Percentiles rank a stretch among this genome's conserved stretches.
Conservation (phyloP, 2,888 invertebrate species). For the Brachyptera risi region DNA sequence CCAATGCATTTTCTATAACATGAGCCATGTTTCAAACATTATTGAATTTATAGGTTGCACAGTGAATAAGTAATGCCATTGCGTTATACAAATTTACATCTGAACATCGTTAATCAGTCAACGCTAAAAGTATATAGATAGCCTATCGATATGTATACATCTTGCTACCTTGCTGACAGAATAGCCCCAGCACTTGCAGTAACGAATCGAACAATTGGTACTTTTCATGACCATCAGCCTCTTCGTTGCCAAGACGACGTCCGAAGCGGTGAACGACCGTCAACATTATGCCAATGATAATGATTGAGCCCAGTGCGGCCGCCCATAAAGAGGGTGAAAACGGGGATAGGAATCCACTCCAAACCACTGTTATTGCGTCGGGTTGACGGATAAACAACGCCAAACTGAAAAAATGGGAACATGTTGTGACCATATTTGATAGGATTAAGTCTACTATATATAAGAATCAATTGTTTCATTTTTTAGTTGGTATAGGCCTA, state of each 20-base stretch:
- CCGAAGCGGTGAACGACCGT: slow-evolving; percentile 5
- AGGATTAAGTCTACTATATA: background rate
- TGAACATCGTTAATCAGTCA: too few relatives aligned
- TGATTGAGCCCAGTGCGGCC: slow-evolving; percentile 1
- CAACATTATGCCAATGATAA: slow-evolving; percentile 1
- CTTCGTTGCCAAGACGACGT: slow-evolving; percentile 11
- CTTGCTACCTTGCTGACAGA: slow-evolving; percentile 24
- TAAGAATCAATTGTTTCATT: background rate
- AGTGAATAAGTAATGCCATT: too few relatives aligned
- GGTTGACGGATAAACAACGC: background rate
- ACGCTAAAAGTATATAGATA: too few relatives aligned
- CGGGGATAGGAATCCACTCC: slow-evolving; percentile 15
- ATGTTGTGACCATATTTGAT: background rate
- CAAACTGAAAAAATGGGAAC: background rate
- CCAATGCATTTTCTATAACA: too few relatives aligned
- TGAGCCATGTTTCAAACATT: too few relatives aligned
- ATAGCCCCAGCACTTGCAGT: slow-evolving; percentile 9
- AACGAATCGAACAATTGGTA: slow-evolving; percentile 14
- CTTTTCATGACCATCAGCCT: background rate
- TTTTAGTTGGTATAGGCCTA: too few relatives aligned
- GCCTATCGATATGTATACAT: too few relatives aligned
- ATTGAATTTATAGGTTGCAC: too few relatives aligned
- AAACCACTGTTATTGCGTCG: background rate
- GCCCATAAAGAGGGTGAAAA: slow-evolving; percentile 13
- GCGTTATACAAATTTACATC: too few relatives aligned